Evolutionary conservation across 2,888 invertebrate genomes (phyloP), one percentile per base, ranked within the genome.

Genomic region (Harpalus rufipes): DNA sequence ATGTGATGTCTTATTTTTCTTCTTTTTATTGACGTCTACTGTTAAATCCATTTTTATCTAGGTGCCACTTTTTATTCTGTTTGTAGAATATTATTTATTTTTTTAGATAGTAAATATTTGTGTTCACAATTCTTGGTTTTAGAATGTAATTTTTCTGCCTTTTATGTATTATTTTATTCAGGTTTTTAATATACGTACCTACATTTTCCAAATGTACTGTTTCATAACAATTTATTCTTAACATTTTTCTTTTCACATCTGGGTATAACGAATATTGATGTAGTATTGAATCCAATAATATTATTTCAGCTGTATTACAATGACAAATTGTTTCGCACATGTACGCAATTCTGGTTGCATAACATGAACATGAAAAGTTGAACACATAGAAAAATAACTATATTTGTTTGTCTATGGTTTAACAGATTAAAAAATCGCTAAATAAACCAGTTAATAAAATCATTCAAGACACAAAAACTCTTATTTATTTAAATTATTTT

Each of bases 1-100:
- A 18, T 63, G 12, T 63, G 25, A 51, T 51, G 44, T 51, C 44
- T 51, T 51, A 51, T 51, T 63, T 18, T 63, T 25, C 63, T 25
- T 63, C 25, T 21, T 18, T 63, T 63, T 63, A 18, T 63, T 21
- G 63, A 10, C 12, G 63, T 21, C 12, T 18, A 63, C 63, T 63
- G 4, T 12, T 63, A 3, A 18, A 63, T 63, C 63, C 12, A 51
- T 63, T 21, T 21, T 61, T 61, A 21, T 56, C n/a, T 56, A 61
- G 18, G 18, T 5, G 8, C 12, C 44, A 51, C 44, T 8, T 51
- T 51, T 51, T 51, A 8, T 51, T 51, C 44, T 10, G 8, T 51
- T 51, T 51, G 44, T 51, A 51, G 44, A 51, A 8, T 51, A 12
- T 51, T 5, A 51, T 51, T 51, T 12, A 51, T 51, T 51, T 51